Conservation (phyloP, 2,797 vertebrate species). For the Anolis apletophallus region DNA sequence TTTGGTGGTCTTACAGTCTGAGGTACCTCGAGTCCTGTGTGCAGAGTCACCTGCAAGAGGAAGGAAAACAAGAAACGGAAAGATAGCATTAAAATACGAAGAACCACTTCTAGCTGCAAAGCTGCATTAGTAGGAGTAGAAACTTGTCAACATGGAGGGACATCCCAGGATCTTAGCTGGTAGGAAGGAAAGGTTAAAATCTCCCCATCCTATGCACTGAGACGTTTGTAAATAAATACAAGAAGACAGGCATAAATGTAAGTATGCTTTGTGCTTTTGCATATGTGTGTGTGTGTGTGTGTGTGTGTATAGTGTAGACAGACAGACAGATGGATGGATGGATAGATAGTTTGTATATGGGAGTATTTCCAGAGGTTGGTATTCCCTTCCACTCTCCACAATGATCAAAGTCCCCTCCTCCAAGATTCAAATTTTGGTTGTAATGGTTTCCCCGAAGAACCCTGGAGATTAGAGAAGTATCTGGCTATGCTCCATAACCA, state of each 20-base stretch:
- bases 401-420: no score
- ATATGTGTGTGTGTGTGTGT: no score
- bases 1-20: conserved; percentile 82
- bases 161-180: neutral
- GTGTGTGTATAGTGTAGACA: no score
- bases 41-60: conserved; percentile 88
- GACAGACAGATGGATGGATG: no score
- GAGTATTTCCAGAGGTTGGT: no score
- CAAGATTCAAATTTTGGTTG: no score
- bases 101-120: neutral
- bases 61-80: conserved; percentile 58
- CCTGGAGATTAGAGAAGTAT: no score
- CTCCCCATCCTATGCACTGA: neutral
- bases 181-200: neutral
- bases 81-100: conserved; percentile 1
- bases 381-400: no score
- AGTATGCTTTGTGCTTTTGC: no score
- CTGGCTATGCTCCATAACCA: no score
- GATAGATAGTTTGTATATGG: no score
- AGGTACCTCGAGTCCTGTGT: conserved; percentile 93
- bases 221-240: neutral
- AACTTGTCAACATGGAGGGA: neutral
- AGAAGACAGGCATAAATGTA: neutral
- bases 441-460: no score
- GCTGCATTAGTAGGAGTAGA: neutral